Evolutionary conservation across 2,113 vertebrate genomes (phyloP).

Genomic region (Pomatostomus ruficeps): DNA sequence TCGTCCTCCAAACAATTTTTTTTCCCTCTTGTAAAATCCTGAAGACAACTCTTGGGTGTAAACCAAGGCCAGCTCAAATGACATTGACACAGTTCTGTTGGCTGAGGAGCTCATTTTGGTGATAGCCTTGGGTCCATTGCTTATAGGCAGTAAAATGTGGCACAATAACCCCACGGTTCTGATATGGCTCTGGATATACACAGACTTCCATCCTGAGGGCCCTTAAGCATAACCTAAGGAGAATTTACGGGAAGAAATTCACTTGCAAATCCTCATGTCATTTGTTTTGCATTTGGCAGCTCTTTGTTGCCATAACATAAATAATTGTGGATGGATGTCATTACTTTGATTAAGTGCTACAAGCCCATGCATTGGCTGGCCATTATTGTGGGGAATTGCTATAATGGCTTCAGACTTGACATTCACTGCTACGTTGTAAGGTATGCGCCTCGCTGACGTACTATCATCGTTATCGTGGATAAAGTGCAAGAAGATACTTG

Average conservation of each 20-base stretch:
- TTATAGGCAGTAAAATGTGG: not conserved
- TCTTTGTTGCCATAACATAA: constrained; percentile 65
- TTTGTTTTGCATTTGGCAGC: constrained; percentile 71
- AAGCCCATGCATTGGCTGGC: constrained; percentile 56
- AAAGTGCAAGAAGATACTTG: constrained; percentile 65
- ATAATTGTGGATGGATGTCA: constrained; percentile 60
- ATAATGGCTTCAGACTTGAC: constrained; percentile 65
- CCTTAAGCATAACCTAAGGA: constrained; percentile 1
- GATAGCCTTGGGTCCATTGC: not conserved
- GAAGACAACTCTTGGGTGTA: not conserved
- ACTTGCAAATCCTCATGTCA: constrained; percentile 56
- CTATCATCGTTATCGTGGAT: constrained; percentile 38
- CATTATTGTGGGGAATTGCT: constrained; percentile 65
- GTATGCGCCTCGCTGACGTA: constrained; percentile 47
- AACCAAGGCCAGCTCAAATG: not conserved
- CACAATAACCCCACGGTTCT: not conserved
- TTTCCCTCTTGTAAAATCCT: not conserved
- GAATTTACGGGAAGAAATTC: constrained; percentile 62
- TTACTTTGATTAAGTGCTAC: constrained; percentile 59
- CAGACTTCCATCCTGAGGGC: constrained; percentile 2
- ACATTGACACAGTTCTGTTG: not conserved
- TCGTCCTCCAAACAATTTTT: not conserved
- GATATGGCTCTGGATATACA: not conserved
- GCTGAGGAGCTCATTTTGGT: not conserved
- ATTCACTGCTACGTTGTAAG: constrained; percentile 19